Evolutionary conservation across 2,113 vertebrate species (phyloP).

Genomic region (Grallaria varia): DNA sequence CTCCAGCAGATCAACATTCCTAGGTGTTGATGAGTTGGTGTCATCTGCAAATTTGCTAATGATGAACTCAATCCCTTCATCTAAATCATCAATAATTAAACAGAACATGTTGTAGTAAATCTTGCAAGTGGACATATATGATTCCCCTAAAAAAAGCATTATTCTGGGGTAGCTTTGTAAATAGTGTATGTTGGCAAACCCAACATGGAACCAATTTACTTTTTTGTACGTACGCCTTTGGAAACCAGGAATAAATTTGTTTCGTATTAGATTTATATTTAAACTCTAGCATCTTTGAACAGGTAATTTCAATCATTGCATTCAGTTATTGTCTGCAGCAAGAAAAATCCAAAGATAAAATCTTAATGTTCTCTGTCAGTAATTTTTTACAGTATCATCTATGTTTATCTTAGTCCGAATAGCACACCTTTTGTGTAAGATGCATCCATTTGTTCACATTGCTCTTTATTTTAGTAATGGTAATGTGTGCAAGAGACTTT

Average conservation of each 20-base stretch:
- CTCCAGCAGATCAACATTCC: no score
- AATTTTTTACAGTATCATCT: not conserved
- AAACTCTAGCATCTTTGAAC: not conserved
- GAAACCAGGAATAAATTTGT: not conserved
- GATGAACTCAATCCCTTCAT: no score
- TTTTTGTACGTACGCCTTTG: not conserved
- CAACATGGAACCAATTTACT: rapidly evolving
- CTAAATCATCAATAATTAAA: no score
- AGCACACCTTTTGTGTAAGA: not conserved
- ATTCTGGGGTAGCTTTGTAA: not conserved
- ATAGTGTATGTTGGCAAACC: not conserved
- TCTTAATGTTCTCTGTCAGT: not conserved
- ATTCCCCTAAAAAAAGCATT: rapidly evolving
- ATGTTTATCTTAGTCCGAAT: not conserved
- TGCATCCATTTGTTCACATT: not conserved
- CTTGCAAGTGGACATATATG: not conserved
- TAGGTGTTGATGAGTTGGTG: no score
- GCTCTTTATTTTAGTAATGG: not conserved
- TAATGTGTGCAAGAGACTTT: not conserved
- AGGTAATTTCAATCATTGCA: not conserved
- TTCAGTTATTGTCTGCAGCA: not conserved
- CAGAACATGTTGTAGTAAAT: not conserved
- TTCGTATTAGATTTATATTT: not conserved
- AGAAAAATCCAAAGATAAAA: not conserved
- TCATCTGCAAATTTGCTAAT: no score